Percentiles rank a stretch among this genome's conserved stretches.
Conservation (phyloP, 1,140 invertebrate genomes). For the Penaeus indicus region DNA sequence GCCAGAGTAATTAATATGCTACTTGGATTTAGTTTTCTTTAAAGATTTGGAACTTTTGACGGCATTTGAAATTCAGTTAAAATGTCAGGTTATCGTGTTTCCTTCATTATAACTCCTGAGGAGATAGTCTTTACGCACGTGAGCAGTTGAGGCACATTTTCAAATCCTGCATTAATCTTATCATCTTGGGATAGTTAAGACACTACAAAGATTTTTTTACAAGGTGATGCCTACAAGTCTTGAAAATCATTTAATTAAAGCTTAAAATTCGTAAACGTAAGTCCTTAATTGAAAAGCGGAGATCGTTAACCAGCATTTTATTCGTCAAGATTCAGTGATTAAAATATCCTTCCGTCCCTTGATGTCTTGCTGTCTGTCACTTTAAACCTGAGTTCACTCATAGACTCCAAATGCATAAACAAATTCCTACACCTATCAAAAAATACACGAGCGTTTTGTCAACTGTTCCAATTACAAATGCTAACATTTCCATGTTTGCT, state of each 20-base stretch:
- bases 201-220: too few relatives aligned
- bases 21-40: constrained; percentile 47
- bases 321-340: too few relatives aligned
- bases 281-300: too few relatives aligned
- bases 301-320: too few relatives aligned
- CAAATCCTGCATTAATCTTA: background rate
- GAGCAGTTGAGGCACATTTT: background rate
- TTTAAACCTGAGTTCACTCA: too few relatives aligned
- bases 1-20: constrained; percentile 54
- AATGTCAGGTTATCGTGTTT: constrained; percentile 51
- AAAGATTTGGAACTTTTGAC: constrained; percentile 45
- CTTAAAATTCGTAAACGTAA: too few relatives aligned
- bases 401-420: too few relatives aligned
- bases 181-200: constrained; percentile 11
- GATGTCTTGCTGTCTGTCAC: too few relatives aligned
- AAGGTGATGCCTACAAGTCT: too few relatives aligned
- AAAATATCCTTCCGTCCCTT: too few relatives aligned
- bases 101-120: constrained; percentile 8
- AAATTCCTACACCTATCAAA: too few relatives aligned
- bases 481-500: constrained; percentile 57
- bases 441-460: constrained; percentile 49
- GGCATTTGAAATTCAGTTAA: background rate
- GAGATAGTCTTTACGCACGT: background rate
- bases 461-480: constrained; percentile 57
- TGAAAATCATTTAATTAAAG: too few relatives aligned